Conservation (phyloP, 2,797 vertebrate species). For the Valencia hispanica region DNA sequence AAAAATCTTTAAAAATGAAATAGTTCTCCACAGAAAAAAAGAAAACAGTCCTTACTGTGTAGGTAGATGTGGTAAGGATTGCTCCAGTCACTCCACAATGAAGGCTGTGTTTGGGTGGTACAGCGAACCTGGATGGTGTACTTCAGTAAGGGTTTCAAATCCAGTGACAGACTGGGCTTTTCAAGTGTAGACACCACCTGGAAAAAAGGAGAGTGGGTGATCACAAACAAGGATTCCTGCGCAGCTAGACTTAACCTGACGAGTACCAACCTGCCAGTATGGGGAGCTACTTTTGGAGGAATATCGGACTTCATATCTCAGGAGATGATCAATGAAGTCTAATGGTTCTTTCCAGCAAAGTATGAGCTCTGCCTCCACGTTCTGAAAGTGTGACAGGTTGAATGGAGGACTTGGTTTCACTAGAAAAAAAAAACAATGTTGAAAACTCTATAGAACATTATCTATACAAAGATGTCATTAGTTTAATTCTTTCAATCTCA, state of each 20-base stretch:
- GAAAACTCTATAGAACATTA: not conserved
- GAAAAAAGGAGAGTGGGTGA: slow-evolving; percentile 10
- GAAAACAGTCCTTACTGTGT: slow-evolving; percentile 76
- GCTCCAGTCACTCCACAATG: slow-evolving; percentile 93
- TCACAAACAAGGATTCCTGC: slow-evolving; percentile 10
- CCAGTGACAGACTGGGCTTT: slow-evolving; percentile 71
- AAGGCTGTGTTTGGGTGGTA: slow-evolving; percentile 58
- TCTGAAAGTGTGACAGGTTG: slow-evolving; percentile 83
- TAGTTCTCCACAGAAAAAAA: not conserved
- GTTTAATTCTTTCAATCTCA: too few species aligned
- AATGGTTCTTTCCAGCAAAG: slow-evolving; percentile 81
- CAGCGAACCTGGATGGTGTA: slow-evolving; percentile 83
- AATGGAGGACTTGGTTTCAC: slow-evolving; percentile 86
- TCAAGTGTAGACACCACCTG: slow-evolving; percentile 72
- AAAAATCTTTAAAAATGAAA: not conserved
- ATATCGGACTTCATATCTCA: slow-evolving; percentile 86
- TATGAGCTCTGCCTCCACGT: slow-evolving; percentile 80
- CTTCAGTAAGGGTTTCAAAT: slow-evolving; percentile 72
- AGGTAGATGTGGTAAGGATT: slow-evolving; percentile 69
- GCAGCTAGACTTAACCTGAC: not conserved
- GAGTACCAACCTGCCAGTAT: slow-evolving; percentile 61
- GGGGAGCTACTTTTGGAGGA: slow-evolving; percentile 64
- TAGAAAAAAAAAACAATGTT: not conserved
- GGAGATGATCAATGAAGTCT: slow-evolving; percentile 34
- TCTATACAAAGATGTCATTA: not conserved